Evolutionary conservation across 2,797 vertebrate species (phyloP).

Genomic region (Chelon labrosus): DNA sequence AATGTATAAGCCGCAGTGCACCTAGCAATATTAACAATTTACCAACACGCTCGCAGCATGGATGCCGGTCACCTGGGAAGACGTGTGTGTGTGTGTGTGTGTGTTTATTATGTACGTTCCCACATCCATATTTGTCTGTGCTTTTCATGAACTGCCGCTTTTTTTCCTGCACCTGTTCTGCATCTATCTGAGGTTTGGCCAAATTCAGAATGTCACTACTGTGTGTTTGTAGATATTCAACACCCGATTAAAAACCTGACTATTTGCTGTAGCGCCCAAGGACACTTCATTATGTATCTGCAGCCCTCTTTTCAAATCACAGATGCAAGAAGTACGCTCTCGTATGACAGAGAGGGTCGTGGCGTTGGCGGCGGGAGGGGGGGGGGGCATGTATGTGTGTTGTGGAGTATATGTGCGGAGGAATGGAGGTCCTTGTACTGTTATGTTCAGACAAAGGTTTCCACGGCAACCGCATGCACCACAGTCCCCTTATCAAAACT

Average conservation of each 20-base stretch:
- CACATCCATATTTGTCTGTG: conserved; percentile 24
- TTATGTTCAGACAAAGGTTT: conserved; percentile 79
- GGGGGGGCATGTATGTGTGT: conserved; percentile 26
- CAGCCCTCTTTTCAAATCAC: conserved; percentile 75
- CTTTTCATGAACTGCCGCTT: conserved; percentile 54
- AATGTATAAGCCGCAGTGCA: conserved; percentile 78
- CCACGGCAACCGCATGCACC: conserved; percentile 79
- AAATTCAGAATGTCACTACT: conserved; percentile 22
- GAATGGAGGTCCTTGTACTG: conserved; percentile 73
- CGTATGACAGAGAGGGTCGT: conserved; percentile 48
- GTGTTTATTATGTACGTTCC: conserved; percentile 25
- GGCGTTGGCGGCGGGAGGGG: neutral
- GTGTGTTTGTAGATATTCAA: conserved; percentile 42
- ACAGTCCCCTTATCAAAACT: conserved; percentile 78
- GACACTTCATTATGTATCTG: conserved; percentile 78
- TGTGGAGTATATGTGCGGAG: conserved; percentile 38
- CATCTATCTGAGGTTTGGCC: conserved; percentile 38
- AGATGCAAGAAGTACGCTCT: conserved; percentile 69
- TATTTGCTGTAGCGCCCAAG: conserved; percentile 64
- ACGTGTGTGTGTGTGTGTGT: conserved; percentile 10
- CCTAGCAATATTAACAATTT: conserved; percentile 79
- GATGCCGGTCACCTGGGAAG: conserved; percentile 58
- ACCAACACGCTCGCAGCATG: conserved; percentile 67
- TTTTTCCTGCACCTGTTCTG: conserved; percentile 30
- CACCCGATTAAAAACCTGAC: conserved; percentile 59